Evolutionary conservation across 1,140 invertebrate genomes (phyloP), one percentile per base, ranked within the genome.

Genomic region (Conus betulinus): DNA sequence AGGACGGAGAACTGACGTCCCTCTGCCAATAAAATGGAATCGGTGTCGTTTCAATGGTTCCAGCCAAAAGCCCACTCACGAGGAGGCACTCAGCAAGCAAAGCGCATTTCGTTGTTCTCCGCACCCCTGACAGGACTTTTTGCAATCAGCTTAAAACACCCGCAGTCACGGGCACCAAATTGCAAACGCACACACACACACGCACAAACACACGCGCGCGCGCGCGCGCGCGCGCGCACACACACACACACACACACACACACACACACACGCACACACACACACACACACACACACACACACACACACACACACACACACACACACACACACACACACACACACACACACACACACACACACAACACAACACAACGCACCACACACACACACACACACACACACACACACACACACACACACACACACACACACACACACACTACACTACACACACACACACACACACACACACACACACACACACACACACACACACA

Each of bases 91-190:
- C 71, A 78, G 52, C 74, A 8, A n/a, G 71, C 85, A 87, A 87
- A 87, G 85, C 85, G 85, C 85, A 51, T 87, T 87, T 87, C 85
- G 67, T 71, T 87, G 85, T 87, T 87, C 85, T 5, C 15, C 15
- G 51, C 55, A 71, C 27, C 74, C 25, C 23, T 25, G 85, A 87
- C 85, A 87, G 71, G 85, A 57, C 63, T 87, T 78, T 71, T 57
- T 25, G 85, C 85, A 87, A 87, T 87, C 85, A 87, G 85, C 85
- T 87, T 63, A 87, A 87, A 87, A 87, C 85, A 87, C 85, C 85
- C 85, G 11, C 53, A 78, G 85, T 87, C 85, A 87, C 52, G 25
- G 39, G 74, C 17, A 39, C 60, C 57, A 85, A 87, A 87, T n/a
- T 78, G 67, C 51, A 74, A 76, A 78, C 20, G 85, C 74, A 57